Conservation (phyloP, 2,113 vertebrate genomes). For the Zootoca vivipara region DNA sequence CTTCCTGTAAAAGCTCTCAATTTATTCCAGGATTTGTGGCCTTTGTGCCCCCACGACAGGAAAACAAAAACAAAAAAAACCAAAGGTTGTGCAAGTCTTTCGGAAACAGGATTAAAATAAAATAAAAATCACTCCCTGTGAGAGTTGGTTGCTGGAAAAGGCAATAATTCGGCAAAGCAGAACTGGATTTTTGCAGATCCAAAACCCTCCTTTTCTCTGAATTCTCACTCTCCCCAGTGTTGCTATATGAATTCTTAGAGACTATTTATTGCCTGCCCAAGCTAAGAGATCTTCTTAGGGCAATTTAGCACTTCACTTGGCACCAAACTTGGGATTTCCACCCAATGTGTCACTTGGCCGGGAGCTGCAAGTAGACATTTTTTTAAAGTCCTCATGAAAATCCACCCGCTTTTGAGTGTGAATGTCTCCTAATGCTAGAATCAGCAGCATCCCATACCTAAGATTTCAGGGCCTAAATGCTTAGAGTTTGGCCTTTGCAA, state of each 20-base stretch:
- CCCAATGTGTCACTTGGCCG: no score
- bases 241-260: not conserved
- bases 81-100: not conserved
- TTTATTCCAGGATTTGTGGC: conserved; percentile 1
- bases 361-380: no score
- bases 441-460: no score
- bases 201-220: not conserved
- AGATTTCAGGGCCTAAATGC: no score
- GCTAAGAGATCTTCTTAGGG: not conserved
- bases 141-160: not conserved
- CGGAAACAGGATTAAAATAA: not conserved
- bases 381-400: no score
- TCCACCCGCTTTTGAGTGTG: no score
- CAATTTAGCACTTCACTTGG: not conserved
- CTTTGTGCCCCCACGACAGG: conserved; percentile 35
- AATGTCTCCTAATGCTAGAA: no score
- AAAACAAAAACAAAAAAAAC: not conserved
- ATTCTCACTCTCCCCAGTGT: not conserved
- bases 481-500: no score
- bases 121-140: not conserved
- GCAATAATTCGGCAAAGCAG: accelerated
- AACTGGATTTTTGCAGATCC: not conserved
- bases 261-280: not conserved
- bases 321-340: not conserved
- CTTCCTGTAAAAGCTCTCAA: not conserved